A percentile compares a stretch with the other conserved stretches of the same genome.
Conservation (phyloP, 2,113 vertebrate species). For the Lycaon pictus region DNA sequence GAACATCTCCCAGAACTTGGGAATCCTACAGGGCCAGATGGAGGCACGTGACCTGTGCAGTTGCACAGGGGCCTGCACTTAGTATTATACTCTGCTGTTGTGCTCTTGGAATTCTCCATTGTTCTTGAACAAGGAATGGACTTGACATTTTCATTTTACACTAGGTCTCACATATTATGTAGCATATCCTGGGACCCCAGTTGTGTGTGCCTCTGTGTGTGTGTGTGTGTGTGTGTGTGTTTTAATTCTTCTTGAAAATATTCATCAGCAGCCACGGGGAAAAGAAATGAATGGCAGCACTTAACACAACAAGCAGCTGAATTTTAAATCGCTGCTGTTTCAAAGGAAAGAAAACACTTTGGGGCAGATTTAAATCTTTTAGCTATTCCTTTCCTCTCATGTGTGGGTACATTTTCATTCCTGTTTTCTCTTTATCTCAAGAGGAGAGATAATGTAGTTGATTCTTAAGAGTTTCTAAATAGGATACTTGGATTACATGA, state of each 20-base stretch:
- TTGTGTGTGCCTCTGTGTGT: not conserved
- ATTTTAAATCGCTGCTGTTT: slow-evolving; percentile 50
- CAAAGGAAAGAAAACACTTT: slow-evolving; percentile 39
- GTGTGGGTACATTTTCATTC: slow-evolving; percentile 37
- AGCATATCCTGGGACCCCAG: not conserved
- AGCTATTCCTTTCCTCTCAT: slow-evolving; percentile 34
- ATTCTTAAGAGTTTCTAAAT: slow-evolving; percentile 16
- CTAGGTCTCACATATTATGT: not conserved
- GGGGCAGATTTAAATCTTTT: slow-evolving; percentile 49
- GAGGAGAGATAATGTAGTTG: not conserved
- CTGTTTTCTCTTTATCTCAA: slow-evolving; percentile 57
- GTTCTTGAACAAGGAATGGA: slow-evolving; percentile 28
- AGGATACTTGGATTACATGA: slow-evolving; percentile 6
- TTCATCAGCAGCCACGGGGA: not conserved
- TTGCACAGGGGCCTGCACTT: not conserved
- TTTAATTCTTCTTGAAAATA: slow-evolving; percentile 47
- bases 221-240: not conserved
- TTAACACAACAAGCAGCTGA: slow-evolving; percentile 40
- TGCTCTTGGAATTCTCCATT: not conserved
- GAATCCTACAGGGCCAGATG: not conserved
- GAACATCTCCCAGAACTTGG: not conserved
- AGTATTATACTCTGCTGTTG: not conserved
- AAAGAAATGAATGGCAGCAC: slow-evolving; percentile 15
- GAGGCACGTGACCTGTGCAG: not conserved
- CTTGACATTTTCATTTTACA: not conserved